These are phyloP conservation scores for Malurus leucopterus DNA, from an alignment of 2,797 vertebrate species.

Conservation along the genomic window DNA sequence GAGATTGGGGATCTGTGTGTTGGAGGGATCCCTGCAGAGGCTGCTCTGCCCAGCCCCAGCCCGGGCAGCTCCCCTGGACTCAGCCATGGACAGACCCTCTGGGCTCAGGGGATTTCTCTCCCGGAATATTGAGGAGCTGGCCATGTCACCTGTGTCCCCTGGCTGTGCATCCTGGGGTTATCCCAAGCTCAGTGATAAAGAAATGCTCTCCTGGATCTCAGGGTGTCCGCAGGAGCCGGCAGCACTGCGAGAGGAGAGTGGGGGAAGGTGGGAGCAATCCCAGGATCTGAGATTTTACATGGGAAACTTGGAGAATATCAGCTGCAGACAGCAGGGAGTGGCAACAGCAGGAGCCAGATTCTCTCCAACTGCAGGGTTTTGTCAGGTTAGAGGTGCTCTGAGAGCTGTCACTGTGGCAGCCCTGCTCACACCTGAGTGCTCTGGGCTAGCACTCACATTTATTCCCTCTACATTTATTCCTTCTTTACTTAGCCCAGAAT, in stretches of 20 bases:
- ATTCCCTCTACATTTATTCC: not conserved
- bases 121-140: not conserved
- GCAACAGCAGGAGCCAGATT: not conserved
- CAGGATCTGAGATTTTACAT: accelerated
- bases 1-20: accelerated
- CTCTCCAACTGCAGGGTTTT: not conserved
- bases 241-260: accelerated
- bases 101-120: not conserved
- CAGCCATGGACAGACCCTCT: accelerated
- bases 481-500: not conserved
- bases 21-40: not conserved
- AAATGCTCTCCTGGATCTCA: not conserved
- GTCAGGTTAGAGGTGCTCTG: not conserved
- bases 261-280: not conserved
- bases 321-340: not conserved
- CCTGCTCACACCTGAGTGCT: not conserved
- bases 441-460: not conserved
- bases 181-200: not conserved
- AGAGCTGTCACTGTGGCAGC: not conserved
- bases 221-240: not conserved
- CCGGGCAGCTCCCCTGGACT: not conserved
- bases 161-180: not conserved
- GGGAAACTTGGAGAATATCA: not conserved
- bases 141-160: not conserved
- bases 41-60: not conserved